These are phyloP conservation scores for Eulemur mongoz DNA, from an alignment of 2,797 vertebrate species.

Conservation along the genomic window DNA sequence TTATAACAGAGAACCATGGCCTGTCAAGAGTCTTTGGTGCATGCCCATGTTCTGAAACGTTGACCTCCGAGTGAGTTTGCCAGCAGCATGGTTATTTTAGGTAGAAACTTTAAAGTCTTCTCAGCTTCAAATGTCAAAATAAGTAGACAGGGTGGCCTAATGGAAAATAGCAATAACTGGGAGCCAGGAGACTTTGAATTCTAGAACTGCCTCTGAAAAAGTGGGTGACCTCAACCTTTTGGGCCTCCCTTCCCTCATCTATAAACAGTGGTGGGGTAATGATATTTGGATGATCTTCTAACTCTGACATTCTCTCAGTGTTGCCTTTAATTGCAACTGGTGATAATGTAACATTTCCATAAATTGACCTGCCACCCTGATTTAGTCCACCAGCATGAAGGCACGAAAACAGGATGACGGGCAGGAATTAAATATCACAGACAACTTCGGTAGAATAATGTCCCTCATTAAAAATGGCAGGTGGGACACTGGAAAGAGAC, in stretches of 20 bases:
- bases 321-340: background rate
- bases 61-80: background rate
- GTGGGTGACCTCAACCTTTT: background rate
- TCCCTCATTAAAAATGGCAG: background rate
- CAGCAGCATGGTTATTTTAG: constrained; percentile 24
- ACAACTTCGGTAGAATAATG: background rate
- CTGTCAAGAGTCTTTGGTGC: background rate
- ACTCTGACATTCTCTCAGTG: constrained; percentile 3
- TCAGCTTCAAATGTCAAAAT: constrained; percentile 63
- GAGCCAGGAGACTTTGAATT: background rate
- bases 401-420: constrained; percentile 19
- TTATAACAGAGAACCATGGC: background rate
- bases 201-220: background rate
- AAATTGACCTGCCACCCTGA: constrained; percentile 47
- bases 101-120: background rate
- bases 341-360: constrained; percentile 39
- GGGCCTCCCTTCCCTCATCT: background rate
- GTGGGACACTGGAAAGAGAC: background rate
- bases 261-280: background rate
- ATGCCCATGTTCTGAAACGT: background rate
- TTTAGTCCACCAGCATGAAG: constrained; percentile 13
- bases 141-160: background rate
- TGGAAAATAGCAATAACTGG: background rate
- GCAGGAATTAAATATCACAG: background rate
- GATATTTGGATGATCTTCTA: background rate